Base-by-base conservation (phyloP, 2,797 vertebrate species). In the Perodicticus potto region DNA sequence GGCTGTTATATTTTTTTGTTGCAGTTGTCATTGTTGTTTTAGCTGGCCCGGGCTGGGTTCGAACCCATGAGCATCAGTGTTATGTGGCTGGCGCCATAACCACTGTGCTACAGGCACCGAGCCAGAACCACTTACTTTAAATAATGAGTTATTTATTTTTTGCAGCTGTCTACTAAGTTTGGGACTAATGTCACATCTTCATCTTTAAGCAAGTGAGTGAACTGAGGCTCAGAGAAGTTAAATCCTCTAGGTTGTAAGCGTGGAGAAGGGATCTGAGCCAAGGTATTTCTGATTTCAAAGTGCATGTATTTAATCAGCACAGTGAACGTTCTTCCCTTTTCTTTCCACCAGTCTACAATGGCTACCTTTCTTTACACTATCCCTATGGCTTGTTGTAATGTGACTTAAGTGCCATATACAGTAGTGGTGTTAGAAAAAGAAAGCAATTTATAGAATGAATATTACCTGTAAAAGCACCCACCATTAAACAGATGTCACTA, bases 71-170 rank as follows among this genome's bases (percentile, higher is more conserved):
- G 49, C 14, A 0, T 53, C 49, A 1, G 49, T 53, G 40, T 14
- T 53, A 53, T 16, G 49, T 53, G 49, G 49, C 49, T 53, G 49
- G 49, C 14, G 14, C 49, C 14, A 14, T 53, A 53, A 53, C 14
- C 49, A 53, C 14, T 53, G 49, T 16, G 49, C 49, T 53, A 53
- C 2, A 13, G 49, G 49, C 49, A 53, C 14, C 14, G 14, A 53
- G 49, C 49, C 14, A 49, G 43, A 95, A 81, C 27, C 22, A 69
- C n/a, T 86, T 91, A 73, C 78, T 82, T 95, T 86, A 45, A 93
- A 89, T 81, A 91, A 81, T 55, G 40, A 85, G 14, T 65, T 23
- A 90, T 76, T 84, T 63, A 89, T 72, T 89, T 57, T 88, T 65
- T 93, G 37, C 9, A 63, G 11, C 17, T 63, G 45, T 37, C 85